These are phyloP conservation scores for Notarius quadriscutis DNA, from an alignment of 2,113 vertebrate genomes.

Conservation along the genomic window DNA sequence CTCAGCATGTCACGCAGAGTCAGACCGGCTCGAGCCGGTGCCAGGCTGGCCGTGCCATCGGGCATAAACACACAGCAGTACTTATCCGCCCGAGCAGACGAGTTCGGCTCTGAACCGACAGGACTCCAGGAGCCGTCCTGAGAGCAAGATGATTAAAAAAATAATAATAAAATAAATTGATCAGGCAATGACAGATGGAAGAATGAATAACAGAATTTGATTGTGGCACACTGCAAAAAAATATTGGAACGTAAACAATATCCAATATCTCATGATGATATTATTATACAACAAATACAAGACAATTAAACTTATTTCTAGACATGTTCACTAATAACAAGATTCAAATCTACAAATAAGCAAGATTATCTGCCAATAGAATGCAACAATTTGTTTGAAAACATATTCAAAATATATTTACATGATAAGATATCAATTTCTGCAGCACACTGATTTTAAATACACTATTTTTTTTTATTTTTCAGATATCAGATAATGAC, in stretches of 20 bases:
- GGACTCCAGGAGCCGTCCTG: conserved; percentile 68
- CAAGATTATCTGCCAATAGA: neutral
- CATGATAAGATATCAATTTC: neutral
- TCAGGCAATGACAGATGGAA: neutral
- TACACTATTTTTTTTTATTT: neutral
- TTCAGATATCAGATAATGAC: too few species aligned
- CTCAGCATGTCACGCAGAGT: conserved; percentile 78
- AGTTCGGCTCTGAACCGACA: conserved; percentile 67
- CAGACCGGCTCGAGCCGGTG: conserved; percentile 67
- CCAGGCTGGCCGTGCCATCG: conserved; percentile 78
- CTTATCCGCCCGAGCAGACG: conserved; percentile 65
- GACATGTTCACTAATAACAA: neutral
- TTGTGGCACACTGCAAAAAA: neutral
- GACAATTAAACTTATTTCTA: neutral
- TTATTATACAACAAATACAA: neutral
- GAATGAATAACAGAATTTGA: neutral
- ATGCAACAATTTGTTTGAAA: neutral
- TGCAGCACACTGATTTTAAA: neutral
- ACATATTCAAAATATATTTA: neutral
- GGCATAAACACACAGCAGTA: conserved; percentile 86
- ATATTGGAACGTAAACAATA: neutral
- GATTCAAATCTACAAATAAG: neutral
- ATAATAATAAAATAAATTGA: neutral
- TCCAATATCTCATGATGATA: neutral
- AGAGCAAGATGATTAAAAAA: neutral